Evolutionary conservation across 1,140 invertebrate genomes (phyloP).

Genomic region (Medauroidea extradentata): DNA sequence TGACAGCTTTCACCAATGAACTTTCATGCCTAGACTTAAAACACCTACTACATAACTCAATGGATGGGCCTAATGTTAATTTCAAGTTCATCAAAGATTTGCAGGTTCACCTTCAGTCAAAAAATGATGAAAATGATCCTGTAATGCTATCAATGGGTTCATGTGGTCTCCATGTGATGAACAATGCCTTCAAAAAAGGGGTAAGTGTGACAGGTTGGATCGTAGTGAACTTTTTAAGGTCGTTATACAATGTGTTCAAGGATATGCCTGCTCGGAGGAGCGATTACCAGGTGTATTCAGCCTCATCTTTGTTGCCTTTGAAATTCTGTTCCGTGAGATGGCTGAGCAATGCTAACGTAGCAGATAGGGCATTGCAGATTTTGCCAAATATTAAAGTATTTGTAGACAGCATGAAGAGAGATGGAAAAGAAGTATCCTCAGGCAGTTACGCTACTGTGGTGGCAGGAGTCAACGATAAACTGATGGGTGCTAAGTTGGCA

Average conservation of each 20-base stretch:
- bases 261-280: conserved; percentile 21
- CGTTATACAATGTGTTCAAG: conserved; percentile 21
- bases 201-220: conserved; percentile 22
- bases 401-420: conserved; percentile 13
- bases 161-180: conserved; percentile 26
- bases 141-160: conserved; percentile 15
- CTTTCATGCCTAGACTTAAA: too few species aligned
- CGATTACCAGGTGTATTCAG: conserved; percentile 14
- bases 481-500: conserved; percentile 1
- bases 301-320: conserved; percentile 20
- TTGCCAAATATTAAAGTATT: conserved; percentile 12
- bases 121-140: background rate
- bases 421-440: background rate
- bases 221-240: conserved; percentile 21
- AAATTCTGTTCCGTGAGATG: conserved; percentile 28
- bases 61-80: too few species aligned
- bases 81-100: conserved; percentile 12
- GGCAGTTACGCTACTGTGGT: conserved; percentile 7
- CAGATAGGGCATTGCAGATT: conserved; percentile 18
- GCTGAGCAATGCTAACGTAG: conserved; percentile 24
- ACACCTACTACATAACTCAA: too few species aligned
- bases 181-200: conserved; percentile 26
- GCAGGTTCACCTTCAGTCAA: background rate
- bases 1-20: too few species aligned
- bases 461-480: conserved; percentile 7